These are phyloP conservation scores for Equus quagga DNA, from an alignment of 2,113 vertebrate species.

Conservation along the genomic window DNA sequence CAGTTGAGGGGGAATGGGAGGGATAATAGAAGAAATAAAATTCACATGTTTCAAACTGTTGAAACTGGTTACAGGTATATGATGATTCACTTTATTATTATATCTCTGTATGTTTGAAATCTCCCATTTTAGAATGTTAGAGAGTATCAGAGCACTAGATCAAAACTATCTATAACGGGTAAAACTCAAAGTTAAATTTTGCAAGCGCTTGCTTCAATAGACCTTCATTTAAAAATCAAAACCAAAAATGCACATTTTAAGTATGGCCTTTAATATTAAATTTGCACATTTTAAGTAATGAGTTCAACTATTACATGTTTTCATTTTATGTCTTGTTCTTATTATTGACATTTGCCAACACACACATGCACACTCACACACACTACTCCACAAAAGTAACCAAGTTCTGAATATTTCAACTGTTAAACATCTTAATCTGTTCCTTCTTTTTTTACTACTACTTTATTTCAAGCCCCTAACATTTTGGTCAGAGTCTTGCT, in stretches of 20 bases:
- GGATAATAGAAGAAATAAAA: neutral
- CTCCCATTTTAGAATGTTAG: neutral
- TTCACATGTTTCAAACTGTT: neutral
- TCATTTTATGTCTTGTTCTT: conserved; percentile 33
- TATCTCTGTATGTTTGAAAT: neutral
- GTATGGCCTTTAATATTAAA: neutral
- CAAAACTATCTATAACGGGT: conserved; percentile 1
- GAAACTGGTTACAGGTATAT: neutral
- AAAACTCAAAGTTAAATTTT: conserved; percentile 28
- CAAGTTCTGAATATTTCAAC: neutral
- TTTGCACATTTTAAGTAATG: conserved; percentile 14
- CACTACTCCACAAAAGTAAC: neutral
- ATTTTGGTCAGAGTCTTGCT: neutral
- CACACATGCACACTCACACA: neutral
- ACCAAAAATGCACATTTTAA: neutral
- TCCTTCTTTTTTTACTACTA: neutral
- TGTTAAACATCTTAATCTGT: neutral
- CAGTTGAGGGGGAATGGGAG: neutral
- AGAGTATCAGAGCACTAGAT: neutral
- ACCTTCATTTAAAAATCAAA: conserved; percentile 29
- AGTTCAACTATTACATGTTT: neutral
- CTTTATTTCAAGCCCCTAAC: neutral
- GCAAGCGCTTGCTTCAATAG: neutral
- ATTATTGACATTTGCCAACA: neutral
- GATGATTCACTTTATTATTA: neutral